These are phyloP conservation scores for Porites evermanni DNA, from an alignment of 92 coral and sea anemone genomes.

Conservation along the genomic window DNA sequence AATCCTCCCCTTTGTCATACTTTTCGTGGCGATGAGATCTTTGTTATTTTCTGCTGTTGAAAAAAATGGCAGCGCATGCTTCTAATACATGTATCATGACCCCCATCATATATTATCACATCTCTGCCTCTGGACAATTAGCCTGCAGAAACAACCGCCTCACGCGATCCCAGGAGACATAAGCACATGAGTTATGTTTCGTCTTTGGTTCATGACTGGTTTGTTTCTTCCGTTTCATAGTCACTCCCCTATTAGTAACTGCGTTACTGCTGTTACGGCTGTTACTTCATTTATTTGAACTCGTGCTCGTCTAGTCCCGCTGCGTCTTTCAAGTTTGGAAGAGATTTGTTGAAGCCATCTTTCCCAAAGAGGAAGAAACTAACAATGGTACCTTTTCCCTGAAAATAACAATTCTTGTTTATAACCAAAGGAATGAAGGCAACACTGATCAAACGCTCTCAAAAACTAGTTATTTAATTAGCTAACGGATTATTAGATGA, in stretches of 20 bases:
- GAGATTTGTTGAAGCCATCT: conserved; percentile 77
- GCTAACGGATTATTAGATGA: not conserved
- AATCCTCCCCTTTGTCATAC: too few relatives aligned
- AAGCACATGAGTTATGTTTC: too few relatives aligned
- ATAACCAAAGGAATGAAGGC: not conserved
- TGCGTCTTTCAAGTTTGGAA: conserved; percentile 63
- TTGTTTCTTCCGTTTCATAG: not conserved
- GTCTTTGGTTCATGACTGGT: not conserved
- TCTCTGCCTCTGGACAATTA: too few relatives aligned
- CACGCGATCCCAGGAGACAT: too few relatives aligned
- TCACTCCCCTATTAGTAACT: not conserved
- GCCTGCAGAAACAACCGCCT: too few relatives aligned
- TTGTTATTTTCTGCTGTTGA: too few relatives aligned
- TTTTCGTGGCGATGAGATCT: too few relatives aligned
- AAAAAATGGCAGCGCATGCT: too few relatives aligned
- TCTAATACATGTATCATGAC: too few relatives aligned
- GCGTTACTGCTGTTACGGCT: not conserved
- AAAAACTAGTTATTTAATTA: not conserved
- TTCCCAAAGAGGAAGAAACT: conserved; percentile 89
- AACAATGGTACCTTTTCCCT: conserved; percentile 88
- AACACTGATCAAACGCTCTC: not conserved
- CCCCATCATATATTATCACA: too few relatives aligned
- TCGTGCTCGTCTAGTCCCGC: conserved; percentile 38
- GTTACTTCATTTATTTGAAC: conserved; percentile 42
- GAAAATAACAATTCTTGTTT: not conserved